phyloP scores from a whole-genome alignment of 2,113 vertebrate species.

The Bufo gargarizans region DNA sequence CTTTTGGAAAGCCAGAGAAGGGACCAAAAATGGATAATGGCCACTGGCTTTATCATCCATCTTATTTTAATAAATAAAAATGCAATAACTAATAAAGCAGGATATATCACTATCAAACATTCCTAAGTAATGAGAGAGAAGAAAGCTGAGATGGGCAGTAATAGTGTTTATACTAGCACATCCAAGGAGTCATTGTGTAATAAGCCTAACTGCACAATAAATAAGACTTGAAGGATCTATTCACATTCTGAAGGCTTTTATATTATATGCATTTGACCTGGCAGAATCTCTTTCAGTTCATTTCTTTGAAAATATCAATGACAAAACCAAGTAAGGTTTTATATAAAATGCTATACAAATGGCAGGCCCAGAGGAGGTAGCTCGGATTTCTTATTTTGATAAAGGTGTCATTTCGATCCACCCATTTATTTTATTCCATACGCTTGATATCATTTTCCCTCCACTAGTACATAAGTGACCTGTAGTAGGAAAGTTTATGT shows the following conservation, averaged over 20 bases:
- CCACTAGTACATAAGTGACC: not conserved
- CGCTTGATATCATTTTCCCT: not conserved
- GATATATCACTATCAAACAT: not conserved
- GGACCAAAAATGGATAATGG: not conserved
- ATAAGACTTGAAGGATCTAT: slow-evolving; percentile 33
- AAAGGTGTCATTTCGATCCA: slow-evolving; percentile 14
- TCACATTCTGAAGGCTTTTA: slow-evolving; percentile 19
- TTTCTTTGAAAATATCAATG: slow-evolving; percentile 30
- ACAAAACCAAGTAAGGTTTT: slow-evolving; percentile 8
- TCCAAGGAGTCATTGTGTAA: slow-evolving; percentile 33
- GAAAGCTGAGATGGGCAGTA: not conserved
- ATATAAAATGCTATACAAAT: slow-evolving; percentile 27
- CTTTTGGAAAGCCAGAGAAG: not conserved
- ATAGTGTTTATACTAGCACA: slow-evolving; percentile 34
- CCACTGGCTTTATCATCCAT: not conserved
- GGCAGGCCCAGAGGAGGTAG: not conserved
- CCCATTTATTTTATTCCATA: not conserved
- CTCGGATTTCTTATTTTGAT: slow-evolving; percentile 22
- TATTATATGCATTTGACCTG: slow-evolving; percentile 43
- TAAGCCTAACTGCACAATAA: slow-evolving; percentile 19
- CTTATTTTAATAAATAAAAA: not conserved
- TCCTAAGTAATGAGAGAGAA: not conserved
- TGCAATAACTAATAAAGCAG: not conserved
- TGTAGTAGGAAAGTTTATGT: not conserved
- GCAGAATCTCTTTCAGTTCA: slow-evolving; percentile 3